These are phyloP conservation scores for Oncorhynchus keta DNA, from an alignment of 2,113 vertebrate species.

Conservation along the genomic window DNA sequence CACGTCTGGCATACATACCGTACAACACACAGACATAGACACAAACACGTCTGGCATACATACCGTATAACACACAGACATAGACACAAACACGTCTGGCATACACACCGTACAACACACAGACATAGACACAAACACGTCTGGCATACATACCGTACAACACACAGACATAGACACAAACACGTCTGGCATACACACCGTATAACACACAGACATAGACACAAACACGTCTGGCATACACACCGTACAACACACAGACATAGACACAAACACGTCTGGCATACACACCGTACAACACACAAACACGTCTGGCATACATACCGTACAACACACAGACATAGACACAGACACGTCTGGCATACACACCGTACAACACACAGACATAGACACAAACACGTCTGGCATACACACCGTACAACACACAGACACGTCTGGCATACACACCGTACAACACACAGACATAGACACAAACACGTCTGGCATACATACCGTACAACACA, in stretches of 20 bases:
- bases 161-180: constrained; percentile 10
- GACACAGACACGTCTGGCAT: constrained; percentile 13
- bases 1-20: neutral
- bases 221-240: neutral
- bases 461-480: no score
- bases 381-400: constrained; percentile 20
- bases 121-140: constrained; percentile 9
- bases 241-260: no score
- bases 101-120: constrained; percentile 6
- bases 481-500: constrained; percentile 6
- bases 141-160: constrained; percentile 7
- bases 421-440: constrained; percentile 9
- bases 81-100: constrained; percentile 14
- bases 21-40: neutral
- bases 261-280: no score
- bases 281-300: constrained; percentile 6
- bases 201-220: neutral
- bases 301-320: constrained; percentile 14
- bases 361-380: neutral
- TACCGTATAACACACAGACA: neutral
- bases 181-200: constrained; percentile 9
- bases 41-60: constrained; percentile 17
- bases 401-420: constrained; percentile 6
- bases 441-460: constrained; percentile 7
- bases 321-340: neutral